phyloP scores from a whole-genome alignment of 1,140 invertebrate genomes.

The Drosophila bocki region DNA sequence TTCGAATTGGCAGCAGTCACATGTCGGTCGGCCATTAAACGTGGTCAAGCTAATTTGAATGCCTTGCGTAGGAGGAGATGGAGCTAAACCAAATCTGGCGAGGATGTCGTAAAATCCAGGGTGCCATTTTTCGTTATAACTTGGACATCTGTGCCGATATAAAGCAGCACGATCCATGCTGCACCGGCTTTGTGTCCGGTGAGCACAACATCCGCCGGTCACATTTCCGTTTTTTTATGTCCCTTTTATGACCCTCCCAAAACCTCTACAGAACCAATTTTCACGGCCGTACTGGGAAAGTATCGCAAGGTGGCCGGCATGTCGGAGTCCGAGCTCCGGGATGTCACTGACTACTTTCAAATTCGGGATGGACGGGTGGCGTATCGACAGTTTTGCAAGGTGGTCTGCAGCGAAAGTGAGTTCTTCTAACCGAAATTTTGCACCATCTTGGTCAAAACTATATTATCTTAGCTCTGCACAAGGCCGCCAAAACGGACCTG shows the following conservation, averaged over 20 bases:
- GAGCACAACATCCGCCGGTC: conserved; percentile 36
- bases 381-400: conserved; percentile 89
- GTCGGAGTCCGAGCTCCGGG: conserved; percentile 88
- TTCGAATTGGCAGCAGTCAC: neutral
- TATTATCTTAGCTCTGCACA: conserved; percentile 64
- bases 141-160: conserved; percentile 90
- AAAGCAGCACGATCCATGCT: conserved; percentile 88
- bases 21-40: conserved; percentile 26
- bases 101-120: conserved; percentile 90
- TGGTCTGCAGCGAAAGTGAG: conserved; percentile 88
- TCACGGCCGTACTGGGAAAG: conserved; percentile 88
- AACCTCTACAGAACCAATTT: conserved; percentile 88
- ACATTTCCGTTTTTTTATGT: conserved; percentile 38
- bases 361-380: conserved; percentile 90
- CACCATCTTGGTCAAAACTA: neutral
- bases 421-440: neutral
- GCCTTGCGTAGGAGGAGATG: conserved; percentile 58
- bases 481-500: conserved; percentile 85
- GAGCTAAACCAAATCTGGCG: conserved; percentile 88
- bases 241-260: conserved; percentile 43
- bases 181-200: conserved; percentile 89
- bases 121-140: conserved; percentile 88
- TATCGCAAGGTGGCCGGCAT: conserved; percentile 88
- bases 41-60: conserved; percentile 47
- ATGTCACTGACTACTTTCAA: conserved; percentile 90